Base-by-base conservation (phyloP, 2,113 vertebrate species). In the Calidris pygmaea region DNA sequence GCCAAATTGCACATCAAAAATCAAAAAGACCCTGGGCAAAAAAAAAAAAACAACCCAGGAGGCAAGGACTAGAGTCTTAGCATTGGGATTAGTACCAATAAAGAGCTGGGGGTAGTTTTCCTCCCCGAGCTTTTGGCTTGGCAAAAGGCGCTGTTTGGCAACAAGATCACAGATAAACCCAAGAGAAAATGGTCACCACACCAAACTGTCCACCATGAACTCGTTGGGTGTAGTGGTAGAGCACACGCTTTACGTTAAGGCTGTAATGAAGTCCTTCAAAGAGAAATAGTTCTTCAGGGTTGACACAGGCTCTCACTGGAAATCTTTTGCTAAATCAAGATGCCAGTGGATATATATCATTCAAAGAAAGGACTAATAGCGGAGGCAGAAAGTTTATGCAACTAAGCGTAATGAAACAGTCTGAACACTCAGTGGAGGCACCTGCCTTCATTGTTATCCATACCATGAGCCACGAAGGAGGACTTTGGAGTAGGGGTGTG, bases 131-230 rank as follows among this genome's bases (percentile, higher is more conserved):
- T 89, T 79, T 82, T 41, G 75, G 41, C 85, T 95, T 95, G 92
- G 94, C 72, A 76, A 85, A 97, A 96, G 95, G 92, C 60, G 90
- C 73, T 94, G 84, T 81, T 96, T 94, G 86, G 96, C 86, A 96
- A 93, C 65, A 92, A 89, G 80, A 90, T 84, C 89, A 90, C 83
- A 79, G 84, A 37, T 50, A 90, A 91, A 73, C 70, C 74, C 62
- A 62, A 94, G 58, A 70, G 39, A 41, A 95, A 89, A 92, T 3
- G 66, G 48, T 60, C 86, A 86, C 92, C 74, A 73, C 73, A 52
- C 88, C 93, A 20, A 95, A 58, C 41, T 55, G 80, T 72, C 56
- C 70, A 60, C 45, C 22, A 23, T 5, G 90, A 89, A 76, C 78
- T 20, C 0, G 0, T 18, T 59, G 32, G 84, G 71, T 55, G 71